Evolutionary conservation across 1,140 invertebrate genomes (phyloP).

Genomic region (Bombus haemorrhoidalis): DNA sequence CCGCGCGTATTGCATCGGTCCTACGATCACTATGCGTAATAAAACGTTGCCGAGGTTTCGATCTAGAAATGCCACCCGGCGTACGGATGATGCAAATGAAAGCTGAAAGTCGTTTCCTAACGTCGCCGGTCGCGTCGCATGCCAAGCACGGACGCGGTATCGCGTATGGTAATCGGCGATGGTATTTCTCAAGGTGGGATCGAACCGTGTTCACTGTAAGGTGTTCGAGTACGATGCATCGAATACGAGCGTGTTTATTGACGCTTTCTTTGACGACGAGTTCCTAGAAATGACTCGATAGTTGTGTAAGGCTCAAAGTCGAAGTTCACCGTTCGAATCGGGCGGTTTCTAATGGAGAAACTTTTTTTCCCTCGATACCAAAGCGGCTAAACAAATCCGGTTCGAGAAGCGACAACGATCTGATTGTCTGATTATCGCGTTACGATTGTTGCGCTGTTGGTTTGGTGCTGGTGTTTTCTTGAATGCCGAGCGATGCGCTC

Average conservation of each 20-base stretch:
- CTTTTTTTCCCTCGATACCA: too few species aligned
- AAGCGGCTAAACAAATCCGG: not conserved
- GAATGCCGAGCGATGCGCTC: too few species aligned
- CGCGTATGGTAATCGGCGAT: slow-evolving; percentile 53
- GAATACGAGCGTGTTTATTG: slow-evolving; percentile 22
- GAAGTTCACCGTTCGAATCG: not conserved
- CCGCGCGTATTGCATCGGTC: slow-evolving; percentile 55
- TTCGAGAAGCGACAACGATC: not conserved
- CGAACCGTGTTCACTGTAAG: slow-evolving; percentile 18
- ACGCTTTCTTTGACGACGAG: slow-evolving; percentile 19
- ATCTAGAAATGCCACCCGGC: slow-evolving; percentile 73
- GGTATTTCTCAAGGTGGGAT: slow-evolving; percentile 51
- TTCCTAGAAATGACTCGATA: not conserved
- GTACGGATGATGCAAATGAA: slow-evolving; percentile 72
- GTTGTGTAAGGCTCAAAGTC: not conserved
- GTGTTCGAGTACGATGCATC: slow-evolving; percentile 20
- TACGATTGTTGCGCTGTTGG: not conserved
- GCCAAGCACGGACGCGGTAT: slow-evolving; percentile 59
- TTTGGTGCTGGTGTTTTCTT: not conserved
- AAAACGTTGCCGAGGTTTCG: slow-evolving; percentile 47
- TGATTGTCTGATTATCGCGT: not conserved
- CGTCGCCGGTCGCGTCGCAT: slow-evolving; percentile 49
- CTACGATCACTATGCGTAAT: slow-evolving; percentile 68
- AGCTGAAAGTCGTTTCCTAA: slow-evolving; percentile 74
- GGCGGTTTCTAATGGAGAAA: not conserved